A percentile compares a stretch with the other conserved stretches of the same genome.
These are phyloP conservation scores for Diplogasteroides magnus DNA, from an alignment of 1,140 invertebrate genomes.

Conservation along the genomic window DNA sequence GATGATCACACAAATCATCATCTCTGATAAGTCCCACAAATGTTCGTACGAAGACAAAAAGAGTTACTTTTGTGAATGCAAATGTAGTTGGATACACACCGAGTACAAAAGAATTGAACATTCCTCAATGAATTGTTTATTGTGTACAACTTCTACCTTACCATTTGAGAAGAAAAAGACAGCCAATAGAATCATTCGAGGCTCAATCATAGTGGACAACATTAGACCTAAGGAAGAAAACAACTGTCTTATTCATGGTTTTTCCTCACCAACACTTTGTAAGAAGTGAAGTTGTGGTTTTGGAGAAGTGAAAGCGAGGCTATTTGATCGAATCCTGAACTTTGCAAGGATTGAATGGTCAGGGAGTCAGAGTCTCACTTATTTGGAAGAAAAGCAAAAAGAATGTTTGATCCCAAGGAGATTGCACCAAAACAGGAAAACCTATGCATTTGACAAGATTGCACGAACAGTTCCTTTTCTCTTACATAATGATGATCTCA, in stretches of 20 bases:
- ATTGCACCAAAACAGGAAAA: not conserved
- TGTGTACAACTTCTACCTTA: no score
- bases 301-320: not conserved
- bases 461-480: not conserved
- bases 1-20: no score
- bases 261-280: not conserved
- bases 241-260: not conserved
- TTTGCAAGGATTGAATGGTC: no score
- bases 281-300: not conserved
- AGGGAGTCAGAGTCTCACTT: no score
- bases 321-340: not conserved
- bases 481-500: not conserved
- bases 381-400: not conserved
- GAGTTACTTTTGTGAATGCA: not conserved
- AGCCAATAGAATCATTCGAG: not conserved
- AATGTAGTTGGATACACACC: not conserved
- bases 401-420: not conserved
- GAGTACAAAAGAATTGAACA: not conserved
- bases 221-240: not conserved
- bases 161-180: not conserved
- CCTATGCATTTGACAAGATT: no score
- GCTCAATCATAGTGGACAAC: not conserved
- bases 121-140: no score
- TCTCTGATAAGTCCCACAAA: no score
- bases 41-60: no score